Percentiles rank a stretch among this genome's conserved stretches.
Conservation (phyloP, 2,797 vertebrate species). For the Chiropotes sagulatus region DNA sequence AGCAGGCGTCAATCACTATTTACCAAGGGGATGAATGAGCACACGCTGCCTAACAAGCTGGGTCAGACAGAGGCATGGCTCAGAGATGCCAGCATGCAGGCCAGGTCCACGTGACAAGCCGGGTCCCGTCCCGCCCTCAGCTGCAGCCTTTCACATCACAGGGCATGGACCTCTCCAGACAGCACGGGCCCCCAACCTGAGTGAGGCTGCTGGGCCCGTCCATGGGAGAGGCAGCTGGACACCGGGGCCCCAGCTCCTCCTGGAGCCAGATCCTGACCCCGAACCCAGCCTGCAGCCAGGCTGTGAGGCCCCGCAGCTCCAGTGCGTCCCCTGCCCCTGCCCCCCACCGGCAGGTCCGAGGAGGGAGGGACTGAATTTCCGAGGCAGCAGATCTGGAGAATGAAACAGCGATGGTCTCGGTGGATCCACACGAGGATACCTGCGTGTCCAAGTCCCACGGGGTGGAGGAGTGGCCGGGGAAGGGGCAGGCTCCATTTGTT, state of each 20-base stretch:
- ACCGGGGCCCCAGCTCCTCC: neutral
- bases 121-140: neutral
- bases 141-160: neutral
- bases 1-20: neutral
- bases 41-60: rapidly evolving
- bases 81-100: neutral
- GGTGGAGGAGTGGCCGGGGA: neutral
- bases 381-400: neutral
- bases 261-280: neutral
- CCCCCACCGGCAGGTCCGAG: neutral
- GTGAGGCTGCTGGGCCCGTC: neutral
- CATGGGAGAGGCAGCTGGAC: neutral
- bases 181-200: neutral
- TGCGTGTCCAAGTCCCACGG: neutral
- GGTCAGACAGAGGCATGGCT: neutral
- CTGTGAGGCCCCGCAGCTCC: too few relatives aligned
- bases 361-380: neutral
- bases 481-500: neutral
- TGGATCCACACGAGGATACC: too few relatives aligned
- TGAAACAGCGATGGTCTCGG: rapidly evolving
- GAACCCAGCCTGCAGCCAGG: neutral
- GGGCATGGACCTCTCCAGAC: neutral
- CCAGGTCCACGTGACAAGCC: neutral
- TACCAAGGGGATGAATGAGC: neutral
- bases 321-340: too few relatives aligned